Evolutionary conservation across 1,140 invertebrate genomes (phyloP), one percentile per base, ranked within the genome.

Genomic region (Lordiphosa mommai): DNA sequence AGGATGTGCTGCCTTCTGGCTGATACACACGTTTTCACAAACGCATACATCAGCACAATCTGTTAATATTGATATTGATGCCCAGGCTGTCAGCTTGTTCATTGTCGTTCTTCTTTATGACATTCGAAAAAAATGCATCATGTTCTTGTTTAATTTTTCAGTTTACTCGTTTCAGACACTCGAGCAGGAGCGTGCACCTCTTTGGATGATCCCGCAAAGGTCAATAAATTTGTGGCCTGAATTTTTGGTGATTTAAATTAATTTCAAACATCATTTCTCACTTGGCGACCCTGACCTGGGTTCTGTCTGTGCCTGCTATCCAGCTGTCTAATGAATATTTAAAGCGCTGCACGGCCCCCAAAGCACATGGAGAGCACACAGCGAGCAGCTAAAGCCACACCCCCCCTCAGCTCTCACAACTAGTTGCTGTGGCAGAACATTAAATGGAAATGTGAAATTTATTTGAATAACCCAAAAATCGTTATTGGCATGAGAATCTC

Each of bases 251-350:
- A 85, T 84, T 84, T 72, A 84, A 84, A 84, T 85, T 85, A 84
- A 85, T 77, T 85, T 85, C 72, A 50, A 79, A 85, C 70, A 71
- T 77, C 72, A 64, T 73, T 85, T 77, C 68, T 66, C 79, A 85
- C 68, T 72, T 40, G 56, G 40, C 49, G 46, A 63, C 52, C 59
- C 63, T 84, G 77, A 77, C 56, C 68, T 47, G 52, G 2, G 37
- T 37, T 46, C 49, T 63, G 41, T 63, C 51, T 52, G 33, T 43
- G 44, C 13, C 40, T 7, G 33, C 46, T 49, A 43, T 33, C 47
- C 57, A 59, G 50, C 49, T 14, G 40, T 55, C 72, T 77, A 76
- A 84, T 84, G 77, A 84, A 84, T 84, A 84, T 84, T 84, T 84
- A 77, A 82, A 77, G 52, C 63, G 63, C 59, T 56, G 66, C 69